Conservation (phyloP, 53 echinoderm and acorn worm species). For the Arbacia lixula region DNA sequence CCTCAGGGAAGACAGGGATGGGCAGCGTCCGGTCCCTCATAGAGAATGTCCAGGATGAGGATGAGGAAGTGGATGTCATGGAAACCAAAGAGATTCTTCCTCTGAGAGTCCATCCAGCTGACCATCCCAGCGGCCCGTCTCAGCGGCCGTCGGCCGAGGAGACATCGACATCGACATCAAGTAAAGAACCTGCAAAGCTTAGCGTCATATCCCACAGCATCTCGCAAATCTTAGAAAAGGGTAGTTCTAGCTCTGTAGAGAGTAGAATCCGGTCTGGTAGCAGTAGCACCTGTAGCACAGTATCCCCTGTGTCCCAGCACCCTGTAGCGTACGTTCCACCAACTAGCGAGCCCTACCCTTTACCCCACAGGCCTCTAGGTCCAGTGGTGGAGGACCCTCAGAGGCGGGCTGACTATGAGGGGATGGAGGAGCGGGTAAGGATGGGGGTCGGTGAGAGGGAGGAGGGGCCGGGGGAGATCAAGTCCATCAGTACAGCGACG, state of each 20-base stretch:
- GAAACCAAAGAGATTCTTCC: slow-evolving; percentile 45
- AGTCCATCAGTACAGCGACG: slow-evolving; percentile 47
- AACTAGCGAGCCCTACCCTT: neutral
- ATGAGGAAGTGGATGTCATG: slow-evolving; percentile 43
- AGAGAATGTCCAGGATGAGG: slow-evolving; percentile 43
- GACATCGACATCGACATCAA: slow-evolving; percentile 1
- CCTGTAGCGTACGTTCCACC: neutral
- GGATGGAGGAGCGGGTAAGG: neutral
- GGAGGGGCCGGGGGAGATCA: slow-evolving; percentile 17
- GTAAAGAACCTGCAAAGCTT: slow-evolving; percentile 24
- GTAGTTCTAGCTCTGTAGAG: slow-evolving; percentile 13
- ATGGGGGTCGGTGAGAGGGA: no score
- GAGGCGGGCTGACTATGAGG: neutral
- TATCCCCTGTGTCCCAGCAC: neutral
- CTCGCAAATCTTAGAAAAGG: slow-evolving; percentile 47
- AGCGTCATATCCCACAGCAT: slow-evolving; percentile 43
- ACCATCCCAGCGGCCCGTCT: no score
- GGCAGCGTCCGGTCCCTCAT: slow-evolving; percentile 32
- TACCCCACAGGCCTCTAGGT: no score
- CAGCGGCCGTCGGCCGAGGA: neutral
- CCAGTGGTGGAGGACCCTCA: neutral
- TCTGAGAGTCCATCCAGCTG: no score
- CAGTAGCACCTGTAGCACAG: neutral
- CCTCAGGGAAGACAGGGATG: slow-evolving; percentile 29
- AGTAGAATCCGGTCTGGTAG: neutral